A percentile compares a stretch with the other conserved stretches of the same genome.
Evolutionary conservation across 1,140 invertebrate species (phyloP).

Genomic region (Drosophila ficusphila): DNA sequence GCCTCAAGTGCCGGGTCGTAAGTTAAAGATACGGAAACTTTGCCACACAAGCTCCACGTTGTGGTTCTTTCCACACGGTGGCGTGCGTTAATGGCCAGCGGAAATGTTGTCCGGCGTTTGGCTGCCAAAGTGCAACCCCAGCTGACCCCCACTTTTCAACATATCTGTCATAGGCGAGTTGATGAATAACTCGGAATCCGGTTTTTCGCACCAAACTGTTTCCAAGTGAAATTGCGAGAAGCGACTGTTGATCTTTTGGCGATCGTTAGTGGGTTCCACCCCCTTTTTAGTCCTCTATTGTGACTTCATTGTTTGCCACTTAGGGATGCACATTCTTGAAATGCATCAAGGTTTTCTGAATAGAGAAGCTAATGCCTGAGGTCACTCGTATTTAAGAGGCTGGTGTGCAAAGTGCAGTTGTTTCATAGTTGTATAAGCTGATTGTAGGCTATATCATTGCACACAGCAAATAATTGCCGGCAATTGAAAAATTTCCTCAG

Average conservation of each 20-base stretch:
- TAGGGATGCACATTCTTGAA: conserved; percentile 59
- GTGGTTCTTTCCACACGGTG: conserved; percentile 5
- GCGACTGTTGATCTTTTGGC: conserved; percentile 9
- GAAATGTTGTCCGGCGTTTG: conserved; percentile 11
- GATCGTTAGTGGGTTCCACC: neutral
- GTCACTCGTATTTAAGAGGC: conserved; percentile 44
- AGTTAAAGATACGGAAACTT: conserved; percentile 30
- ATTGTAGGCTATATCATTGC: conserved; percentile 31
- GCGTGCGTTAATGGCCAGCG: neutral
- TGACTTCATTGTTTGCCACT: conserved; percentile 42
- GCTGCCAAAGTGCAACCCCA: conserved; percentile 40
- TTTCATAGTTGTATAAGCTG: conserved; percentile 22
- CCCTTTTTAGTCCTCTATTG: conserved; percentile 4
- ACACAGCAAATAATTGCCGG: conserved; percentile 42
- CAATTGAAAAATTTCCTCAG: conserved; percentile 39
- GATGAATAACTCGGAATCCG: conserved; percentile 34
- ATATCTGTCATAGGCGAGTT: conserved; percentile 38
- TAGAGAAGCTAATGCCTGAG: neutral
- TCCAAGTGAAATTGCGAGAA: conserved; percentile 45
- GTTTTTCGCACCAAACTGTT: conserved; percentile 49
- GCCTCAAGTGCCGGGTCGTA: conserved; percentile 34
- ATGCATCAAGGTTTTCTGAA: neutral
- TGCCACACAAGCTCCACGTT: neutral
- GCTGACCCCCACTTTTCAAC: conserved; percentile 26
- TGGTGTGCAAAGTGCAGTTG: conserved; percentile 46